Base-by-base conservation (phyloP, 2,797 vertebrate species). In the Anas bernieri region DNA sequence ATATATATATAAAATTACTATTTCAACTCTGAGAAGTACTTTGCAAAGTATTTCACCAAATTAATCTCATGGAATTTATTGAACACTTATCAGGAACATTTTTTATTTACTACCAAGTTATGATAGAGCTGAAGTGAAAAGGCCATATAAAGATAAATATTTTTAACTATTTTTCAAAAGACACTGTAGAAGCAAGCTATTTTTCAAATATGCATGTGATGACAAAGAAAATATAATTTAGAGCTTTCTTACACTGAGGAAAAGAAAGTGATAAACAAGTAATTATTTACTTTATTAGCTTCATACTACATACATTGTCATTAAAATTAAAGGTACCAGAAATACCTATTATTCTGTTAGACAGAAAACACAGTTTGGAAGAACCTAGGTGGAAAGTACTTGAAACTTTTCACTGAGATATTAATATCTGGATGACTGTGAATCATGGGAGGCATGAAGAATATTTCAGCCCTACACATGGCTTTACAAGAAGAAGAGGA, bases 121-220 rank as follows among this genome's bases (percentile, higher is more conserved):
- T 78, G 12, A 2, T 35, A 79, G 3, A 5, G 2, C 5, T 88
- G 12, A 63, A 73, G 81, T 56, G 1, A 83, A 81, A 64, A 52
- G 1, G 23, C 23, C 43, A 1, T n/a, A 17, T 15, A 25, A 83
- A 58, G 10, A 30, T 56, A 46, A 74, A 75, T 3, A 6, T 0
- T 56, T 88, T 56, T 2, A 50, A 11, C 7, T n/a, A 6, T 74
- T 79, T 52, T 75, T 55, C 11, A 52, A 35, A 77, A 76, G 9
- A 23, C 9, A 68, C 16, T 11, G 4, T 4, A 41, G 43, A 78
- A 70, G 13, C 6, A 70, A 70, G 55, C 1, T 22, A n/a, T 37
- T 2, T 73, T 69, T 20, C 13, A 83, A 61, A 83, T 41, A 55
- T 8, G 1, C 30, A 43, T 33, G 3, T 5, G 8, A 45, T 78